These are phyloP conservation scores for Sebastes oblongus DNA, from an alignment of 2,797 vertebrate genomes.

Conservation along the genomic window DNA sequence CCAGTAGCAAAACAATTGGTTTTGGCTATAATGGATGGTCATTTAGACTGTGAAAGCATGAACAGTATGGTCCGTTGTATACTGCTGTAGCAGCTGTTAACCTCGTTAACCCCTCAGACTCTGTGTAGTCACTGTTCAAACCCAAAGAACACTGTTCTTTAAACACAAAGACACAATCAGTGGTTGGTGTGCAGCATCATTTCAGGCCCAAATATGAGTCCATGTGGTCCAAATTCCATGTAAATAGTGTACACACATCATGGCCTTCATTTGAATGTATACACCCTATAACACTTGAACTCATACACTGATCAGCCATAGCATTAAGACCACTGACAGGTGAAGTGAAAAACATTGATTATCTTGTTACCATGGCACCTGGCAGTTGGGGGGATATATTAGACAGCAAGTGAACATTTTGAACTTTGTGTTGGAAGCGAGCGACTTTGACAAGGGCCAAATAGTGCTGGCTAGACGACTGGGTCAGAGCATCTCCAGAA, in stretches of 20 bases:
- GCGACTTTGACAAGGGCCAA: too few relatives aligned
- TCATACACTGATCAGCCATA: too few relatives aligned
- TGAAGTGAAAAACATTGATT: too few relatives aligned
- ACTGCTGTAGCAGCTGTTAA: neutral
- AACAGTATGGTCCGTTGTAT: neutral
- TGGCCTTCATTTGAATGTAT: neutral
- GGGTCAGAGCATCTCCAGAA: too few relatives aligned
- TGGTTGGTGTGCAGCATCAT: neutral
- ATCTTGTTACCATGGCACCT: too few relatives aligned
- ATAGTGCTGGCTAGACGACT: too few relatives aligned
- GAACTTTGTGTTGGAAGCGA: too few relatives aligned
- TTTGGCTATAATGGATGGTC: neutral
- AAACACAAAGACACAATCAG: neutral
- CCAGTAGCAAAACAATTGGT: too few relatives aligned
- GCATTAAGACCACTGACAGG: too few relatives aligned
- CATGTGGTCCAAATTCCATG: neutral
- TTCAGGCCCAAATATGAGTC: neutral
- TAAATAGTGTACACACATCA: neutral
- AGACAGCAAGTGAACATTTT: too few relatives aligned
- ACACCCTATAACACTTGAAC: neutral
- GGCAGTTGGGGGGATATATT: too few relatives aligned
- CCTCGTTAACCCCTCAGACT: neutral
- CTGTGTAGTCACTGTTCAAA: neutral
- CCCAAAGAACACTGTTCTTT: neutral
- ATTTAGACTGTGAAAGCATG: neutral